A percentile compares a stretch with the other conserved stretches of the same genome.
These are phyloP conservation scores for Sturnus vulgaris DNA, from an alignment of 2,113 vertebrate species.

Conservation along the genomic window DNA sequence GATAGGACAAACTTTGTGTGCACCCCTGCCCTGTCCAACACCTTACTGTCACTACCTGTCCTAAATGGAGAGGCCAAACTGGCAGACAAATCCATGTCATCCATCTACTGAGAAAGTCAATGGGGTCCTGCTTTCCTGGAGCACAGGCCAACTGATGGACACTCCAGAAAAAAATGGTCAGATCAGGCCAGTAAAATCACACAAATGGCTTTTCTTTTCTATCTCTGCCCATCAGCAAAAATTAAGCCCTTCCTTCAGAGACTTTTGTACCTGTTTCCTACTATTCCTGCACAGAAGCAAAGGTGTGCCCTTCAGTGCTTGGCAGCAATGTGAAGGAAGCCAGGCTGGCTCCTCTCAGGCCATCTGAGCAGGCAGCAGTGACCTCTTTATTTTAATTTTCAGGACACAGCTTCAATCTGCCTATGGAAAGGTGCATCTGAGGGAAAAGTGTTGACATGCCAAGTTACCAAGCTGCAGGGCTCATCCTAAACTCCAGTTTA, in stretches of 20 bases:
- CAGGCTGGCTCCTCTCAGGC: background rate
- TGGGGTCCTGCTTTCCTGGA: background rate
- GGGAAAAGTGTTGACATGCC: background rate
- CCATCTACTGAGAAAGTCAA: background rate
- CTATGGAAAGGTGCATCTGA: background rate
- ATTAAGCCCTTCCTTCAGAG: background rate
- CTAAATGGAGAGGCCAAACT: background rate
- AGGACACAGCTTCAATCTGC: background rate
- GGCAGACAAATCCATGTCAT: background rate
- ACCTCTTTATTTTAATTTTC: background rate
- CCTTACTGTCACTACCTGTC: background rate
- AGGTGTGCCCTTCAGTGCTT: background rate
- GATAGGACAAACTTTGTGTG: background rate
- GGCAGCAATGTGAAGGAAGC: background rate
- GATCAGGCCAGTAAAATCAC: background rate
- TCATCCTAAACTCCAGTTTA: background rate
- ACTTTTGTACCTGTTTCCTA: background rate
- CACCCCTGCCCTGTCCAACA: background rate
- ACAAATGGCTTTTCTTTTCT: background rate
- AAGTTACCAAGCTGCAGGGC: background rate
- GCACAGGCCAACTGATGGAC: background rate
- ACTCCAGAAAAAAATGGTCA: background rate
- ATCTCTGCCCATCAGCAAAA: background rate
- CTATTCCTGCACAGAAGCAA: background rate
- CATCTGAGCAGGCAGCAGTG: background rate